phyloP scores from a whole-genome alignment of 2,888 invertebrate genomes.

The Pelosia muscerda region DNA sequence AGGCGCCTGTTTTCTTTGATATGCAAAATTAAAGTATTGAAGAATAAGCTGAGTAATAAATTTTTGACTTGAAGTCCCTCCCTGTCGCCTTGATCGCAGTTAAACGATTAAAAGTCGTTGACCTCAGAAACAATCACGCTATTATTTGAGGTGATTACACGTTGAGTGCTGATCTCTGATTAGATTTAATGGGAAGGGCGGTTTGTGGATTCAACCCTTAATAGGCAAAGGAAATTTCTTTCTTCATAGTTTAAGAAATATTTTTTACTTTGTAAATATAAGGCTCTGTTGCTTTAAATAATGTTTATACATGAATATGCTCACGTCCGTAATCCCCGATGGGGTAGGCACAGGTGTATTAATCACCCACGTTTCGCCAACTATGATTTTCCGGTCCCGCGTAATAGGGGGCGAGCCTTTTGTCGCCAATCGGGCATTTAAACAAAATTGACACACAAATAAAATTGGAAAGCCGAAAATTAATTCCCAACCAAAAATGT shows the following conservation, averaged over 20 bases:
- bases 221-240: slow-evolving; percentile 17
- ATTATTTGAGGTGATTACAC: slow-evolving; percentile 26
- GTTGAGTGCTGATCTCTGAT: slow-evolving; percentile 24
- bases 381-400: no score
- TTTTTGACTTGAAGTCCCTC: slow-evolving; percentile 6
- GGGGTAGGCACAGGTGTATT: no score
- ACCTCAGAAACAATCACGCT: slow-evolving; percentile 31
- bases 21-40: not conserved
- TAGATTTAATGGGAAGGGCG: slow-evolving; percentile 22
- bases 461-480: no score
- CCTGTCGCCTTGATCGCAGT: slow-evolving; percentile 16
- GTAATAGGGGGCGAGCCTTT: no score
- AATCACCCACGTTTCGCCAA: no score
- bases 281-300: not conserved
- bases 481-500: no score
- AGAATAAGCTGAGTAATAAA: not conserved
- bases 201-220: slow-evolving; percentile 23
- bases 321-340: no score
- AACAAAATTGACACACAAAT: no score
- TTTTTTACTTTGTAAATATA: slow-evolving; percentile 6
- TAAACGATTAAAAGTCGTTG: slow-evolving; percentile 27
- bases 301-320: no score
- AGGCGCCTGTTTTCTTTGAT: no score
- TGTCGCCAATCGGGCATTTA: no score
- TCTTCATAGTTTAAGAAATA: slow-evolving; percentile 7